phyloP scores from a whole-genome alignment of 2,113 vertebrate species.

The Talpa occidentalis region DNA sequence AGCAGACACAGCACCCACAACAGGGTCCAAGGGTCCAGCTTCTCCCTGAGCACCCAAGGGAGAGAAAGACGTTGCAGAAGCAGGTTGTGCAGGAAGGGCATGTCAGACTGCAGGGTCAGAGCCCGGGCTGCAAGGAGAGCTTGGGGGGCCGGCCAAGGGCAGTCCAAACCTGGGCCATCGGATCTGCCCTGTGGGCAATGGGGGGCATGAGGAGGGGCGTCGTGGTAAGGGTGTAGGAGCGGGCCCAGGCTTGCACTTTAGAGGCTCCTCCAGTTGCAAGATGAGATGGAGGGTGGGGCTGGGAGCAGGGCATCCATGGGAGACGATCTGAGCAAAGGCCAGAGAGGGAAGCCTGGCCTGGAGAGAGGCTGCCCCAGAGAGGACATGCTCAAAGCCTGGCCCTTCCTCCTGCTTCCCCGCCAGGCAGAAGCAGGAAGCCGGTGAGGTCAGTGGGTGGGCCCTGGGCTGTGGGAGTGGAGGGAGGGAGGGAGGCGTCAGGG shows the following conservation, averaged over 20 bases:
- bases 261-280: background rate
- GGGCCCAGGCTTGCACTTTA: background rate
- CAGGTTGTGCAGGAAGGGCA: background rate
- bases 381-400: background rate
- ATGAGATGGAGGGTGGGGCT: background rate
- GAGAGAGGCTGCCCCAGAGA: background rate
- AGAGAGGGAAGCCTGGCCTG: background rate
- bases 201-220: background rate
- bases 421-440: background rate
- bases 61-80: background rate
- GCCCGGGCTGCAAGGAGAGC: background rate
- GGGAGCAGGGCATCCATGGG: background rate
- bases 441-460: conserved; percentile 12
- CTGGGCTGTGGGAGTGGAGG: background rate
- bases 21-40: background rate
- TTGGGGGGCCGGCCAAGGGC: background rate
- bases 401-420: background rate
- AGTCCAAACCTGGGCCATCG: background rate
- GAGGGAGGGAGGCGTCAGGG: background rate
- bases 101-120: background rate
- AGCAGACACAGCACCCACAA: background rate
- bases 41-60: background rate
- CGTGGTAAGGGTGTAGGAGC: background rate
- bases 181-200: background rate
- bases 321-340: background rate